These are phyloP conservation scores for Neria commutata DNA, from an alignment of 2,888 invertebrate genomes.

Conservation along the genomic window DNA sequence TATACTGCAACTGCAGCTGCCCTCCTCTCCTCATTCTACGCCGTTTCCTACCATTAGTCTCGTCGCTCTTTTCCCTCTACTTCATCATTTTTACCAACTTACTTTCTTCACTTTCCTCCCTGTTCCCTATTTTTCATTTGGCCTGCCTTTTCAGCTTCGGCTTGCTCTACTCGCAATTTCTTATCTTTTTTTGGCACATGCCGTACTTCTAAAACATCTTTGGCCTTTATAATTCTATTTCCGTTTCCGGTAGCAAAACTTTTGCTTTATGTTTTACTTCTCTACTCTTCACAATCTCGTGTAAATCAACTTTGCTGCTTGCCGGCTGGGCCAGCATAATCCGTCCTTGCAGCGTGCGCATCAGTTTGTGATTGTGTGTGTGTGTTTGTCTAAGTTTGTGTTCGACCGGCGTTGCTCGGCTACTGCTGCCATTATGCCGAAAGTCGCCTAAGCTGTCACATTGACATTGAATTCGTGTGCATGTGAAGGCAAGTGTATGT, in stretches of 20 bases:
- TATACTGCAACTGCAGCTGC: background rate
- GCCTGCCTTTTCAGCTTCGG: background rate
- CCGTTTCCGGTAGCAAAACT: conserved; percentile 46
- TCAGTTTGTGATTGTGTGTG: background rate
- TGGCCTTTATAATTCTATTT: conserved; percentile 56
- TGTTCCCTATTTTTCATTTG: background rate
- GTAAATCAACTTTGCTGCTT: conserved; percentile 38
- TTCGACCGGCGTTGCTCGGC: no score
- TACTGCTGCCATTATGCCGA: background rate
- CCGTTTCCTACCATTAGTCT: background rate
- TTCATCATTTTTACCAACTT: conserved; percentile 12
- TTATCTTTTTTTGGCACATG: conserved; percentile 30
- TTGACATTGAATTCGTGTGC: conserved; percentile 47
- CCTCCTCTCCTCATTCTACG: background rate
- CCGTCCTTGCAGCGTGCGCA: background rate
- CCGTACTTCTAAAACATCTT: conserved; percentile 45
- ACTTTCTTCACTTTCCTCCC: background rate
- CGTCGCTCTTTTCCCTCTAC: conserved; percentile 2
- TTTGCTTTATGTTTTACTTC: conserved; percentile 30
- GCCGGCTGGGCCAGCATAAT: no score
- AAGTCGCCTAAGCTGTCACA: conserved; percentile 23
- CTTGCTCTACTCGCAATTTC: conserved; percentile 14
- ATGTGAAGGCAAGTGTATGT: no score
- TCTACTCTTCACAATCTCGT: conserved; percentile 27
- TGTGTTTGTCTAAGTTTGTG: background rate